Conservation (phyloP, 2,888 invertebrate genomes). For the Geophilus truncorum region DNA sequence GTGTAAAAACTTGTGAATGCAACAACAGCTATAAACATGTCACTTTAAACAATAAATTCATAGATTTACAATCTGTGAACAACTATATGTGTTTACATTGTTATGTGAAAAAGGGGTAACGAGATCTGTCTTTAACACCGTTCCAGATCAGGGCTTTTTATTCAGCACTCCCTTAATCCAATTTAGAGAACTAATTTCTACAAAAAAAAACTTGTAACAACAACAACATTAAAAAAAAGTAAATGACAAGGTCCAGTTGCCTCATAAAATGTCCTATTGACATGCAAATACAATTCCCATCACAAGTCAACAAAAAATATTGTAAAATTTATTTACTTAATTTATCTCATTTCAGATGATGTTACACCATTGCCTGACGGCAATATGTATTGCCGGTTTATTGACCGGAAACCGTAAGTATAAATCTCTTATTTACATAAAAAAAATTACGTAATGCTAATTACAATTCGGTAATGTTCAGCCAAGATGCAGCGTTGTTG, state of each 20-base stretch:
- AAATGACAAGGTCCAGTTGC: background rate
- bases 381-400: background rate
- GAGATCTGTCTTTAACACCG: background rate
- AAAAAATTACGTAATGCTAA: background rate
- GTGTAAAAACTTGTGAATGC: too few relatives aligned
- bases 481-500: background rate
- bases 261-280: background rate
- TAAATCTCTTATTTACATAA: background rate
- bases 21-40: too few relatives aligned
- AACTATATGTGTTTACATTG: background rate
- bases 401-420: background rate
- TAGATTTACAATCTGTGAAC: too few relatives aligned
- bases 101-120: background rate
- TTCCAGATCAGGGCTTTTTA: background rate
- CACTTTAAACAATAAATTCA: too few relatives aligned
- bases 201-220: too few relatives aligned
- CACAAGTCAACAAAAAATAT: too few relatives aligned
- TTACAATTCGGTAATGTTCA: background rate
- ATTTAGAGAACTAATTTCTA: background rate
- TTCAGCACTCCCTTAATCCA: background rate
- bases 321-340: background rate
- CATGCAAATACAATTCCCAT: background rate
- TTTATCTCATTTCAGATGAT: background rate
- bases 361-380: background rate
- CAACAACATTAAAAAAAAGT: too few relatives aligned